Conservation (phyloP, 2,888 invertebrate genomes). For the Drosophila nigritarsus region DNA sequence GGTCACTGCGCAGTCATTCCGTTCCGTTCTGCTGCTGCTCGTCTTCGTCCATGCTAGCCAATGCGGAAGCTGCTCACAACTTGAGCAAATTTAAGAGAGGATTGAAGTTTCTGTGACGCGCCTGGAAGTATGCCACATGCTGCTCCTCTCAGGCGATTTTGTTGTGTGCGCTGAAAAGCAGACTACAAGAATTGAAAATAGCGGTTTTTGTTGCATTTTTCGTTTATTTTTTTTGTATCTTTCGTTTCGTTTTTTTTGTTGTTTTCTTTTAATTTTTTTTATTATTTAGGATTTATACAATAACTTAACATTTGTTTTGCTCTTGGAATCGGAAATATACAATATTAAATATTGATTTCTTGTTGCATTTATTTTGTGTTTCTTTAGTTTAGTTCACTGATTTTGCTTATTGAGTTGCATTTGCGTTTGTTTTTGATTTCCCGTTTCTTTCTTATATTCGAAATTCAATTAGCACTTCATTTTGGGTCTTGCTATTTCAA, state of each 20-base stretch:
- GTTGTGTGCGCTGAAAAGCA: slow-evolving; percentile 16
- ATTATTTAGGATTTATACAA: slow-evolving; percentile 78
- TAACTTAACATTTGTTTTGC: slow-evolving; percentile 76
- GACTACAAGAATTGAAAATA: slow-evolving; percentile 2
- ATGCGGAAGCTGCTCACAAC: slow-evolving; percentile 55
- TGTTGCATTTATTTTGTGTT: slow-evolving; percentile 32
- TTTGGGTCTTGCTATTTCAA: slow-evolving; percentile 45
- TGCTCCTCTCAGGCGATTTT: neutral
- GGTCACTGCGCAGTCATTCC: slow-evolving; percentile 35
- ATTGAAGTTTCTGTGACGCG: neutral
- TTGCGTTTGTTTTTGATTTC: slow-evolving; percentile 37
- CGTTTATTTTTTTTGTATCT: slow-evolving; percentile 12
- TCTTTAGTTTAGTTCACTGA: slow-evolving; percentile 44
- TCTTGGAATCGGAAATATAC: slow-evolving; percentile 82
- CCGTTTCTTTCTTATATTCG: slow-evolving; percentile 27
- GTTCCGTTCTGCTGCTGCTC: neutral
- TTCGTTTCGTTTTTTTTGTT: slow-evolving; percentile 26
- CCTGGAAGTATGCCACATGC: slow-evolving; percentile 36
- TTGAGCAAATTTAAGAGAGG: neutral
- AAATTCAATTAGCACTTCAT: slow-evolving; percentile 53
- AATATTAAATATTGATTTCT: slow-evolving; percentile 82
- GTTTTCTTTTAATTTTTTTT: slow-evolving; percentile 44
- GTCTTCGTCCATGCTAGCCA: neutral
- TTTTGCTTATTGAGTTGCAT: slow-evolving; percentile 40
- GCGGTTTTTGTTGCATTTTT: slow-evolving; percentile 6